Base-by-base conservation (phyloP, 1,140 invertebrate species). In the Diorhabda sublineata region DNA sequence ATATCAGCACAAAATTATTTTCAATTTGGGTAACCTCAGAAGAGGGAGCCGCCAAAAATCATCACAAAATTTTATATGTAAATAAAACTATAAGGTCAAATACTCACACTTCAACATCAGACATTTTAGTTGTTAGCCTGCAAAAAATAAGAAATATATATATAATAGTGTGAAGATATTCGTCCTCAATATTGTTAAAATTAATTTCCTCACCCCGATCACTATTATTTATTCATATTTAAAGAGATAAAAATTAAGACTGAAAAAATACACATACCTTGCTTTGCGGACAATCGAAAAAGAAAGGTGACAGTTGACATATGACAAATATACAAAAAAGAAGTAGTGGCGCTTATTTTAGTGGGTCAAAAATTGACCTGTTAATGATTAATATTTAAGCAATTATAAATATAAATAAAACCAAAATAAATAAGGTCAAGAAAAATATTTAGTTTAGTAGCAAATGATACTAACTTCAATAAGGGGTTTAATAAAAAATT, bases 21-120 rank as follows among this genome's bases (percentile, higher is more conserved):
- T 69, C 65, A 57, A 70, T 69, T 70, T 65, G 66, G 74, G 74
- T 75, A 73, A 74, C 69, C 72, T 75, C 73, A 77, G 72, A 69
- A 76, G 74, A 77, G 73, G 75, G 74, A 78, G 74, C 73, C 72
- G 67, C 68, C 69, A 71, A 60, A 70, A 74, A 61, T 73, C 71
- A 72, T 75, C 72, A 76, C 74, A 69, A 57, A 57, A 8, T 9
- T 11, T 64, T 41, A 9, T 42, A 43, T 26, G 9, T 61, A 4
- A 47, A 4, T 64, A 11, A 61, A 42, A 61, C 7, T 59, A 9
- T 64, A 67, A 74, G 72, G 67, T 73, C 74, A 75, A 45, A 65
- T 74, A 86, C 87, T 87, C 83, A 88, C 87, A 82, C 85, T 84
- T 88, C 87, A 71, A 84, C 83, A 80, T 88, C 87, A 62, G 87